These are phyloP conservation scores for Actenoides hombroni DNA, from an alignment of 2,113 vertebrate genomes.

Conservation along the genomic window DNA sequence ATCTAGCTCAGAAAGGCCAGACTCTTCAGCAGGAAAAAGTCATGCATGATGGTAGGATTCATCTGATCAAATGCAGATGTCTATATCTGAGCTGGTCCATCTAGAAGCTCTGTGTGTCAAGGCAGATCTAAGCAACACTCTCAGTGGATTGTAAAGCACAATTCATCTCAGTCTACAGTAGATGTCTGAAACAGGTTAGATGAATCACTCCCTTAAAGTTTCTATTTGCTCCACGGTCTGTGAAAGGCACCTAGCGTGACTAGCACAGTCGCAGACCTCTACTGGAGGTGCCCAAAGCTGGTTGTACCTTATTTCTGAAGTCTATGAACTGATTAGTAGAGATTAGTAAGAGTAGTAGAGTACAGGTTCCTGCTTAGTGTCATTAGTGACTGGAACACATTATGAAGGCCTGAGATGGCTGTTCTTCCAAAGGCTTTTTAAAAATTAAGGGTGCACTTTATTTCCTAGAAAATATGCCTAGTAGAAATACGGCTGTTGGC, in stretches of 20 bases:
- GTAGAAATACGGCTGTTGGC: neutral
- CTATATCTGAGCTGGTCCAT: neutral
- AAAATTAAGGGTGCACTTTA: neutral
- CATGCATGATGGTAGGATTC: neutral
- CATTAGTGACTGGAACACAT: neutral
- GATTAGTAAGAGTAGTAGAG: neutral
- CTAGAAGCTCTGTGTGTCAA: neutral
- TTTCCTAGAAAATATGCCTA: neutral
- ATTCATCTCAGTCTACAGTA: conserved; percentile 45
- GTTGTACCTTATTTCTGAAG: neutral
- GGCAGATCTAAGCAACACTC: conserved; percentile 18
- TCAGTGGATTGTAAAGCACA: conserved; percentile 7
- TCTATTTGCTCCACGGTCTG: conserved; percentile 14
- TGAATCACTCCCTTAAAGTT: conserved; percentile 45
- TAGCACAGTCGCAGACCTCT: neutral
- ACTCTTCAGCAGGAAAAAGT: neutral
- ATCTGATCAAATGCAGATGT: neutral
- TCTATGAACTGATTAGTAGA: neutral
- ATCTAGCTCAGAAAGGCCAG: neutral
- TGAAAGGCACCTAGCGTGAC: conserved; percentile 31
- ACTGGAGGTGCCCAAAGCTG: neutral
- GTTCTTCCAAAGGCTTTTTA: neutral
- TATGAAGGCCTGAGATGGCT: neutral
- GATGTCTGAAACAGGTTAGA: conserved; percentile 37
- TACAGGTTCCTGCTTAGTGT: neutral